Conservation (phyloP, 2,888 invertebrate species). For the Carcina quercana region DNA sequence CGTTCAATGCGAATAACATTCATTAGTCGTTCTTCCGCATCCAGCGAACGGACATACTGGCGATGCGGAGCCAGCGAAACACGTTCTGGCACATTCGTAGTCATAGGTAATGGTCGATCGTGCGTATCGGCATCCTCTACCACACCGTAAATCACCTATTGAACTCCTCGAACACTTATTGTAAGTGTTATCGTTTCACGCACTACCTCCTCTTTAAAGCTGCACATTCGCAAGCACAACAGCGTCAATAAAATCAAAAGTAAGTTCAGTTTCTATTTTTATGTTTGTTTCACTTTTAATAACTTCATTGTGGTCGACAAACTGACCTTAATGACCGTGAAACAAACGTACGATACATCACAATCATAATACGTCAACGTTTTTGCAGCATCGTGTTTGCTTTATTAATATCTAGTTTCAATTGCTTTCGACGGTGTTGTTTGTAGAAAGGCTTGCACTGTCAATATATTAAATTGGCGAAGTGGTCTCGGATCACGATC, state of each 20-base stretch:
- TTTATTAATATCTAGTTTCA: conserved; percentile 22
- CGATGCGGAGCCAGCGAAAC: conserved; percentile 20
- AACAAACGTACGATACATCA: conserved; percentile 10
- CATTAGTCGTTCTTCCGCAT: conserved; percentile 10
- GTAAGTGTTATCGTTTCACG: background rate
- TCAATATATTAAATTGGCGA: conserved; percentile 43
- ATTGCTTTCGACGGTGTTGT: conserved; percentile 22
- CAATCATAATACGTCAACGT: conserved; percentile 7
- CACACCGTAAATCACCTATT: conserved; percentile 28
- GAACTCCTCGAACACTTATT: conserved; percentile 10
- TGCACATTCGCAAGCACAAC: background rate
- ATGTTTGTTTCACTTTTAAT: background rate
- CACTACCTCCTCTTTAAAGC: background rate
- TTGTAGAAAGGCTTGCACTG: conserved; percentile 30
- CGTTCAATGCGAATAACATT: conserved; percentile 7
- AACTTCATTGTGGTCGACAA: background rate
- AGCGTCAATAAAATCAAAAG: background rate
- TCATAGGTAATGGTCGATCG: conserved; percentile 44
- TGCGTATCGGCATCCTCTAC: conserved; percentile 34
- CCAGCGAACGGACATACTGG: background rate
- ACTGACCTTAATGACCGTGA: conserved; percentile 10
- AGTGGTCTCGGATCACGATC: conserved; percentile 45
- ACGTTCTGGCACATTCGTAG: conserved; percentile 41
- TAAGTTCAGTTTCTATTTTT: background rate
- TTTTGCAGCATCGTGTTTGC: conserved; percentile 7